Conservation (phyloP, 2,888 invertebrate genomes). For the Drosophila anomalata region DNA sequence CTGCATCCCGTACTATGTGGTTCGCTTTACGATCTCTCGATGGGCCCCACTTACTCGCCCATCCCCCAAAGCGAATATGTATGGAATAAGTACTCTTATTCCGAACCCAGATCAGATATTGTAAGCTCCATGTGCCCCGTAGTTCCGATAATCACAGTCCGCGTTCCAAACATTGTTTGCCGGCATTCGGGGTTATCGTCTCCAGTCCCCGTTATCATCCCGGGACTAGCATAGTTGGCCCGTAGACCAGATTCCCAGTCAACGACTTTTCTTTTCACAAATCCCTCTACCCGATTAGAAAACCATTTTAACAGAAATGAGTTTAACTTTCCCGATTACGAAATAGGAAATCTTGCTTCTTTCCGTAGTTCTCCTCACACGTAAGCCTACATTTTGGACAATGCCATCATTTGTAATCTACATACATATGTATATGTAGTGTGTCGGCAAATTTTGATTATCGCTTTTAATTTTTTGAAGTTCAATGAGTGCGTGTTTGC, state of each 20-base stretch:
- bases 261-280: background rate
- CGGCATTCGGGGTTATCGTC: conserved; percentile 37
- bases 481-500: background rate
- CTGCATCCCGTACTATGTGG: conserved; percentile 64
- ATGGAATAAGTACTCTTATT: background rate
- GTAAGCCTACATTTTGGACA: background rate
- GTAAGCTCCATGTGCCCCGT: background rate
- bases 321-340: background rate
- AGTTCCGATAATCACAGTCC: conserved; percentile 34
- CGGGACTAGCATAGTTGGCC: conserved; percentile 31
- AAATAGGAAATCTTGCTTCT: background rate
- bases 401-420: background rate
- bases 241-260: conserved; percentile 15
- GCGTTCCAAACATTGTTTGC: conserved; percentile 28
- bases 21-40: conserved; percentile 70
- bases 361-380: background rate
- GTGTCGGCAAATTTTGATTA: background rate
- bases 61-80: background rate
- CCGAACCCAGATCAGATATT: conserved; percentile 6
- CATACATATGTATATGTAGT: background rate
- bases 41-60: background rate
- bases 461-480: background rate
- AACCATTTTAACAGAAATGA: background rate
- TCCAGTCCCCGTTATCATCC: conserved; percentile 34
- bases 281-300: background rate